phyloP scores from a whole-genome alignment of 2,113 vertebrate species.

The Edolisoma coerulescens region DNA sequence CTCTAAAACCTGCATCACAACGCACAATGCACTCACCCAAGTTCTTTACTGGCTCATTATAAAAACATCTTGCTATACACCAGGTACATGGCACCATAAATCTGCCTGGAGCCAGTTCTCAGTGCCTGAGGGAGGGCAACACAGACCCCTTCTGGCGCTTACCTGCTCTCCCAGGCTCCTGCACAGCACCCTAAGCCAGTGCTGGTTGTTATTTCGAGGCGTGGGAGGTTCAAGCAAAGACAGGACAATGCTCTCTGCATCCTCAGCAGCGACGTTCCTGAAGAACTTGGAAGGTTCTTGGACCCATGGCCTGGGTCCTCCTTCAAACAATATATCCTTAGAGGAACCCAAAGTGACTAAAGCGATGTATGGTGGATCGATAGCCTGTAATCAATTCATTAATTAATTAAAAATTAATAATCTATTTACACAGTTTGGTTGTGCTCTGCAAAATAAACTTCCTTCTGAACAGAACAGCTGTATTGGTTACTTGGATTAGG shows the following conservation, averaged over 20 bases:
- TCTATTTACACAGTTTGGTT: not conserved
- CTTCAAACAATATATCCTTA: conserved; percentile 92
- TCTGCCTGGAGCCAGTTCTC: not conserved
- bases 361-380: conserved; percentile 85
- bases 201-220: conserved; percentile 80
- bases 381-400: conserved; percentile 63
- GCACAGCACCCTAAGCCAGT: conserved; percentile 85
- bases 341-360: conserved; percentile 94
- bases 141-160: not conserved
- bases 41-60: not conserved
- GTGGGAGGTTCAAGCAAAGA: conserved; percentile 68
- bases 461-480: not conserved
- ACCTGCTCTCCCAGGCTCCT: conserved; percentile 90
- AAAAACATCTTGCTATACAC: not conserved
- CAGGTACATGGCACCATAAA: not conserved
- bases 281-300: conserved; percentile 94
- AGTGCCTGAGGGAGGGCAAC: not conserved
- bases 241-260: conserved; percentile 69
- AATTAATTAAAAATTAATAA: not conserved
- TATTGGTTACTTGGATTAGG: not conserved
- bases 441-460: not conserved
- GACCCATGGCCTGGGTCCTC: conserved; percentile 90
- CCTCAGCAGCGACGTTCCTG: conserved; percentile 78
- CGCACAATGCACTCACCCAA: not conserved
- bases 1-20: not conserved